Evolutionary conservation across 2,888 invertebrate genomes (phyloP).

Genomic region (Choristoneura rosaceana): DNA sequence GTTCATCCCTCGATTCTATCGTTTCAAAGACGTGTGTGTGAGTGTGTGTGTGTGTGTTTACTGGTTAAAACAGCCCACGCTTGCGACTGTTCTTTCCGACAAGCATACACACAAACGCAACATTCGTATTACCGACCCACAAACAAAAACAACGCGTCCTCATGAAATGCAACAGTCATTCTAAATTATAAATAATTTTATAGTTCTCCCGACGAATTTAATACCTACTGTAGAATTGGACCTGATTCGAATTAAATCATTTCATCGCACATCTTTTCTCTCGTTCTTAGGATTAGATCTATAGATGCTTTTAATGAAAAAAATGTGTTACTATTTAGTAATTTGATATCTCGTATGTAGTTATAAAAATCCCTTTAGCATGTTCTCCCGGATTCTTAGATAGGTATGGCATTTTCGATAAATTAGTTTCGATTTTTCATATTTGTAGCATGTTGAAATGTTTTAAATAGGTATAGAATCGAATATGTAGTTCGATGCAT

Average conservation of each 20-base stretch:
- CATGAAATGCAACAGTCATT: neutral
- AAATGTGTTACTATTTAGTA: constrained; percentile 13
- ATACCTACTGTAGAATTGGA: constrained; percentile 16
- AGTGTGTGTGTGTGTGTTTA: neutral
- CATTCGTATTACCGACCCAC: neutral
- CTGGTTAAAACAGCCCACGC: neutral
- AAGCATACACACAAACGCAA: neutral
- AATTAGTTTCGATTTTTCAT: constrained; percentile 30
- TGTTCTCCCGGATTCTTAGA: constrained; percentile 49
- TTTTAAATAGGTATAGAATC: constrained; percentile 47
- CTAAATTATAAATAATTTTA: neutral
- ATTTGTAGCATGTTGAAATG: constrained; percentile 46
- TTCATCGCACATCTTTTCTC: constrained; percentile 36
- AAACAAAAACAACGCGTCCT: neutral
- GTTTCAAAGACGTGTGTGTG: neutral
- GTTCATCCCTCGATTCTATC: neutral
- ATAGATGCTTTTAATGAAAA: constrained; percentile 14
- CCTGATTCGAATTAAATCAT: constrained; percentile 18
- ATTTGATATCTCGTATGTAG: constrained; percentile 23
- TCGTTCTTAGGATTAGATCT: constrained; percentile 31
- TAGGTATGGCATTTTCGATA: constrained; percentile 40
- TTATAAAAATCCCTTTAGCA: constrained; percentile 46
- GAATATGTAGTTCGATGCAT: constrained; percentile 58
- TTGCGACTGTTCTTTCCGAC: neutral
- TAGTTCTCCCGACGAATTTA: constrained; percentile 21